Percentiles rank a stretch among this genome's conserved stretches.
These are phyloP conservation scores for Trachops cirrhosus DNA, from an alignment of 2,797 vertebrate species.

Conservation along the genomic window DNA sequence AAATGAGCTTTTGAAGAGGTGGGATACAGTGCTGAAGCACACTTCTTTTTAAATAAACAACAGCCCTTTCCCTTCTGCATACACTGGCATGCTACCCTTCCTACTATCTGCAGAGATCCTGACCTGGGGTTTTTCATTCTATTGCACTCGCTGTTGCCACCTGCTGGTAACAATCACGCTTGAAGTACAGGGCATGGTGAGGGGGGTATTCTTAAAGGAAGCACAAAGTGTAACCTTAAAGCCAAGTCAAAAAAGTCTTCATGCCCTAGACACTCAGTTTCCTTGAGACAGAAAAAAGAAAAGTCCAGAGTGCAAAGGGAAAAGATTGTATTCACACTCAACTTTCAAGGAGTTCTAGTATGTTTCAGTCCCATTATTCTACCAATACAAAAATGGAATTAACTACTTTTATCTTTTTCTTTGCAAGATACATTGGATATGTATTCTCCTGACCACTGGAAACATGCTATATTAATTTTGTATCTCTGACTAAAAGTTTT, in stretches of 20 bases:
- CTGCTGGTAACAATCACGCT: slow-evolving; percentile 30
- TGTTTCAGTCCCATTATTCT: background rate
- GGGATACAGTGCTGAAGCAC: background rate
- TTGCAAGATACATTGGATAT: slow-evolving; percentile 39
- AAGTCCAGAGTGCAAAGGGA: background rate
- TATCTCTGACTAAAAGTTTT: background rate
- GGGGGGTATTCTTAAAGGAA: background rate
- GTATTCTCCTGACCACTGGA: slow-evolving; percentile 37
- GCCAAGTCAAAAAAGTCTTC: background rate
- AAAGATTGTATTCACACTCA: background rate
- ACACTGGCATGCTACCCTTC: background rate
- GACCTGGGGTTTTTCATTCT: background rate
- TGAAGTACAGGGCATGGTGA: background rate
- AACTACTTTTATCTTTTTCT: background rate
- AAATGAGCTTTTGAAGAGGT: background rate
- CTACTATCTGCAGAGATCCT: background rate
- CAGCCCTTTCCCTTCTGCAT: background rate
- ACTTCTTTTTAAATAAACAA: background rate
- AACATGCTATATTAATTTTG: background rate
- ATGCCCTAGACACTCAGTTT: background rate
- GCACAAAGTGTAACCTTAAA: background rate
- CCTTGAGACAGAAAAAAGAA: background rate
- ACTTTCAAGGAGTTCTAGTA: background rate
- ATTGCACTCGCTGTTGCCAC: slow-evolving; percentile 41
- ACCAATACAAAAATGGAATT: background rate